These are phyloP conservation scores for Spheniscus humboldti DNA, from an alignment of 2,797 vertebrate species.

Conservation along the genomic window DNA sequence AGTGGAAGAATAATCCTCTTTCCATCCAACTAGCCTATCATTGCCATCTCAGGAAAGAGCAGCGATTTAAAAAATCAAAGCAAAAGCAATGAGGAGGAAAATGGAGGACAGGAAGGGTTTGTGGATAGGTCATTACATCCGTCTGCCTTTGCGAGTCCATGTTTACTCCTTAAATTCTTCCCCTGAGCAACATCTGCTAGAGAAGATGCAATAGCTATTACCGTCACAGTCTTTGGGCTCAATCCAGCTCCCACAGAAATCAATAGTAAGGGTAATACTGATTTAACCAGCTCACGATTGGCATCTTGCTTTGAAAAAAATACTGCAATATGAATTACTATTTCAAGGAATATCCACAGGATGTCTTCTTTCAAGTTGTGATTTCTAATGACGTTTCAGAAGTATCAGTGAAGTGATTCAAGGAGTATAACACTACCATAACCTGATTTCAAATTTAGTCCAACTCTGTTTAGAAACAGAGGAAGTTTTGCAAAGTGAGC, in stretches of 20 bases:
- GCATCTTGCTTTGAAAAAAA: constrained; percentile 30
- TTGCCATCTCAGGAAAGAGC: constrained; percentile 27
- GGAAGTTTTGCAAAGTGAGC: background rate
- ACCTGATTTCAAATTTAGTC: background rate
- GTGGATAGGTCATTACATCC: constrained; percentile 35
- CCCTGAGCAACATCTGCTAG: constrained; percentile 12
- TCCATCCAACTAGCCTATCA: background rate
- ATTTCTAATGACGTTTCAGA: background rate
- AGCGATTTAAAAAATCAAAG: constrained; percentile 35
- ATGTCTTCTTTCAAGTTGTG: background rate
- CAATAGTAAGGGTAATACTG: background rate
- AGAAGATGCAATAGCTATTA: constrained; percentile 18
- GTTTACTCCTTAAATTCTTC: constrained; percentile 41
- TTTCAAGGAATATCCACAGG: constrained; percentile 25
- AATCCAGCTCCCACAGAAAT: constrained; percentile 34
- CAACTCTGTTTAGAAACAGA: background rate
- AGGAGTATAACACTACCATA: background rate
- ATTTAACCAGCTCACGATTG: constrained; percentile 29
- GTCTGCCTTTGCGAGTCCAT: background rate
- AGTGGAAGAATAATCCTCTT: constrained; percentile 29
- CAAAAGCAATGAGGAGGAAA: constrained; percentile 44
- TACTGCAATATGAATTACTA: constrained; percentile 7
- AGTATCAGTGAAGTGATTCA: background rate
- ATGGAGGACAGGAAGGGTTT: constrained; percentile 3
- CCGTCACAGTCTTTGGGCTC: background rate